A percentile compares a stretch with the other conserved stretches of the same genome.
Evolutionary conservation across 1,140 invertebrate species (phyloP).

Genomic region (Nephila pilipes): DNA sequence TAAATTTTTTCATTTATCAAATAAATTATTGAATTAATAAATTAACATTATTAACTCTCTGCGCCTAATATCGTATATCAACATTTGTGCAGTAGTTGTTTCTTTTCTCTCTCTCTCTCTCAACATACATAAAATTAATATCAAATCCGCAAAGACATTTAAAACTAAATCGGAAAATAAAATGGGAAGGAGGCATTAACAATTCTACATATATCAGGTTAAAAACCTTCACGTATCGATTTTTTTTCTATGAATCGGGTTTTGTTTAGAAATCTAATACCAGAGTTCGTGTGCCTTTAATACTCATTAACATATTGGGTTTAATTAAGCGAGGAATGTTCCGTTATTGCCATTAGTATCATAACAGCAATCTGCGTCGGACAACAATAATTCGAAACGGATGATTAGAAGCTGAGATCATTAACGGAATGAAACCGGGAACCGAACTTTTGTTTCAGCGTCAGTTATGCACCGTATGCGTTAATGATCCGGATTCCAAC

Average conservation of each 20-base stretch:
- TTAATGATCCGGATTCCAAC: slow-evolving; percentile 61
- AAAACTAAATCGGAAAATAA: no score
- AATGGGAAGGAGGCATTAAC: no score
- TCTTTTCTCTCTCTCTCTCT: no score
- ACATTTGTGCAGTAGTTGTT: no score
- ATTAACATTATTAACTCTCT: no score
- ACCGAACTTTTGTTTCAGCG: slow-evolving; percentile 56
- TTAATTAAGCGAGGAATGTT: slow-evolving; percentile 65
- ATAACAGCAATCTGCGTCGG: slow-evolving; percentile 44
- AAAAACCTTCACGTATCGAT: slow-evolving; percentile 16
- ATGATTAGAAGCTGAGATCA: slow-evolving; percentile 67
- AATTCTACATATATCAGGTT: background rate
- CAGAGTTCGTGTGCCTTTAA: background rate
- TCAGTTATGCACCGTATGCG: slow-evolving; percentile 2
- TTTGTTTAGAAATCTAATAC: slow-evolving; percentile 10
- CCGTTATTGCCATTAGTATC: slow-evolving; percentile 57
- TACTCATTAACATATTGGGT: slow-evolving; percentile 67
- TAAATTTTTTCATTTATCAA: no score
- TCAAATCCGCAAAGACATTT: no score
- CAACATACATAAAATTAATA: no score
- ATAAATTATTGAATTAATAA: no score
- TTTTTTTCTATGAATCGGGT: slow-evolving; percentile 3
- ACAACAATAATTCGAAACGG: slow-evolving; percentile 71
- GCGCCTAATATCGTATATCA: no score
- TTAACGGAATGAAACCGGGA: slow-evolving; percentile 70